Base-by-base conservation (phyloP, 2,797 vertebrate genomes). In the Lepilemur ruficaudatus region DNA sequence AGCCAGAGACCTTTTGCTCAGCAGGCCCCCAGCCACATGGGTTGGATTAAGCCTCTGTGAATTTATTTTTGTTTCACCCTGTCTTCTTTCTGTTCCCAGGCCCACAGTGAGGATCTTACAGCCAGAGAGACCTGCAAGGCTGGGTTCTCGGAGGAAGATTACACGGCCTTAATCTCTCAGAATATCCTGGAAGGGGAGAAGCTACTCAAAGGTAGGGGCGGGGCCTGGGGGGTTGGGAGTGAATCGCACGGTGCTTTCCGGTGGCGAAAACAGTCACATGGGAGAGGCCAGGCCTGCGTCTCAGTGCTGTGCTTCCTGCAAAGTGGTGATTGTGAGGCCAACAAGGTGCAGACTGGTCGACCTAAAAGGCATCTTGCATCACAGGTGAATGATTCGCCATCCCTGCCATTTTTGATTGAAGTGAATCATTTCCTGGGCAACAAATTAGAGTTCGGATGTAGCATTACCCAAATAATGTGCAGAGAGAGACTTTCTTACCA, bases 81-180 rank as follows among this genome's bases (percentile, higher is more conserved):
- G 84, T 87, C 76, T 20, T 85, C 92, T 94, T 94, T 89, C 82
- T 97, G 75, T 63, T 78, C 93, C 65, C 97, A 99, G 99, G 98
- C 98, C 52, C 98, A 97, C 87, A 95, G 98, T 98, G 99, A 99
- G 97, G 99, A 99, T 98, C 99, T 98, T 97, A 98, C 99, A 89
- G 98, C 99, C 97, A 98, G 98, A 97, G 98, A 98, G 98, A 98
- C 98, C 81, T 99, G 99, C 98, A 99, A 98, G 97, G 99, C 99
- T 61, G 99, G 99, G 97, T 99, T 99, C 98, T 99, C 99, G 5
- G 99, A 99, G 91, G 99, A 99, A 86, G 99, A 99, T 98, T 99
- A 99, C 98, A 99, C 99, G 8, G 98, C 99, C 0, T 98, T 99
- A 13, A 98, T 99, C 98, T 99, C 99, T 91, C 99, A 98, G 94